Evolutionary conservation across 2,113 vertebrate species (phyloP).

Genomic region (Tautogolabrus adspersus): DNA sequence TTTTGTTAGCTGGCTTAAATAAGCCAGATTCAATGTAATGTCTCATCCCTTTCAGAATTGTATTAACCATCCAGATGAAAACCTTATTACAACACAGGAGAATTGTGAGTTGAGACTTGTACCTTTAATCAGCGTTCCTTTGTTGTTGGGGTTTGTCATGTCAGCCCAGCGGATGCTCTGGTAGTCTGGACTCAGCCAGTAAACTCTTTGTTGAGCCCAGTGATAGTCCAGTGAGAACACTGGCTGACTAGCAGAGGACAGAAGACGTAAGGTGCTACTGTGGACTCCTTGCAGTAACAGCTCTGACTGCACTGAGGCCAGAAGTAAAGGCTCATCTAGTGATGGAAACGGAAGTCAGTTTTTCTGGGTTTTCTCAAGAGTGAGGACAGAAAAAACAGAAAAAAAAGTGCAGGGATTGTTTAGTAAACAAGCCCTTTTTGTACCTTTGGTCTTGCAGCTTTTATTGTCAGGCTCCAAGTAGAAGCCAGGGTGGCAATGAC

Average conservation of each 20-base stretch:
- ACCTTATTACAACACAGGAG: not conserved
- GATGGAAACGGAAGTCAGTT: not conserved
- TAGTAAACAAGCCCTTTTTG: not conserved
- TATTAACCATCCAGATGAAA: not conserved
- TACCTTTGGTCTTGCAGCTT: constrained; percentile 89
- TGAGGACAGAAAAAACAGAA: not conserved
- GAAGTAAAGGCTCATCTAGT: constrained; percentile 86
- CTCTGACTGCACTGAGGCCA: constrained; percentile 88
- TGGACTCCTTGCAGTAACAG: constrained; percentile 86
- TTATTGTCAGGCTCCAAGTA: constrained; percentile 85
- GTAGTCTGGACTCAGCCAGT: constrained; percentile 90
- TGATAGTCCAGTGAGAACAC: constrained; percentile 92
- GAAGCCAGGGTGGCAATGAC: constrained; percentile 88
- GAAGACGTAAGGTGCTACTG: constrained; percentile 80
- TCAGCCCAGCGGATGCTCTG: constrained; percentile 90
- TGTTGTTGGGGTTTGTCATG: constrained; percentile 73
- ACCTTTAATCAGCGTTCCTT: constrained; percentile 91
- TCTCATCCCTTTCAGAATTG: not conserved
- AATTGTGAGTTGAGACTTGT: not conserved
- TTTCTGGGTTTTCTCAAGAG: not conserved
- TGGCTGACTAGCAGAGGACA: constrained; percentile 79
- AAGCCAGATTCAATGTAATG: too few relatives aligned
- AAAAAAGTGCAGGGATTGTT: not conserved
- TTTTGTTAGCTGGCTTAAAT: too few relatives aligned
- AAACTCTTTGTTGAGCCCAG: constrained; percentile 84